These are phyloP conservation scores for Drosophila melanocephala DNA, from an alignment of 2,888 invertebrate genomes.

Conservation along the genomic window DNA sequence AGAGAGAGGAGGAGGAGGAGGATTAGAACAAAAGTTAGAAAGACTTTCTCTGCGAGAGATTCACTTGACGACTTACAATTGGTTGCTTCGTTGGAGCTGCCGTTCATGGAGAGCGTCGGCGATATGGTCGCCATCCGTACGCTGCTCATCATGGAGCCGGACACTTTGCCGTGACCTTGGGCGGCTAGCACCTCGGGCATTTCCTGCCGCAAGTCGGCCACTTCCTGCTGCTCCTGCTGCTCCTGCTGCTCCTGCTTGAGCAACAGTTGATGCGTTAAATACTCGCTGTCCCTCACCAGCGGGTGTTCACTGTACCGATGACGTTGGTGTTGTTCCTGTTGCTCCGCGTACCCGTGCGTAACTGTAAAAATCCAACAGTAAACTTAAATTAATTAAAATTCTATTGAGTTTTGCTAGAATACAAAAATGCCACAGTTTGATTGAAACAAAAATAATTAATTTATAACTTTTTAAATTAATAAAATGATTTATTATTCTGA, in stretches of 20 bases:
- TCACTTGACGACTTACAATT: conserved; percentile 69
- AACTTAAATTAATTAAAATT: not conserved
- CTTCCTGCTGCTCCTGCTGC: conserved; percentile 8
- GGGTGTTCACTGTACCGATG: conserved; percentile 31
- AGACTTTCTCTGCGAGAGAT: not conserved
- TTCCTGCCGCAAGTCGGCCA: conserved; percentile 46
- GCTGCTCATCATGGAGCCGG: conserved; percentile 70
- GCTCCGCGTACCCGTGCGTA: conserved; percentile 1
- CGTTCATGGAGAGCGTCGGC: conserved; percentile 86
- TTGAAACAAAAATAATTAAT: not conserved
- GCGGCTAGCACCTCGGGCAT: conserved; percentile 80
- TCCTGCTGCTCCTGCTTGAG: conserved; percentile 11
- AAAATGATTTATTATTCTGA: not conserved
- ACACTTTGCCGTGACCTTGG: conserved; percentile 66
- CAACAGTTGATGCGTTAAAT: conserved; percentile 2
- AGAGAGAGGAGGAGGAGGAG: not conserved
- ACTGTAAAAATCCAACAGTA: conserved; percentile 20
- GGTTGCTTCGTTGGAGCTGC: conserved; percentile 82
- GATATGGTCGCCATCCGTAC: conserved; percentile 83
- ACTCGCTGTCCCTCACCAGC: conserved; percentile 15
- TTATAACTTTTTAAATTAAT: not conserved
- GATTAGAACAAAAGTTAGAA: not conserved
- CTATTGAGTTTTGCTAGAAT: not conserved
- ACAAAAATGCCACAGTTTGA: not conserved
- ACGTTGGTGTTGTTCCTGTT: not conserved